Evolutionary conservation across 2,113 vertebrate genomes (phyloP).

Genomic region (Colossoma macropomum): DNA sequence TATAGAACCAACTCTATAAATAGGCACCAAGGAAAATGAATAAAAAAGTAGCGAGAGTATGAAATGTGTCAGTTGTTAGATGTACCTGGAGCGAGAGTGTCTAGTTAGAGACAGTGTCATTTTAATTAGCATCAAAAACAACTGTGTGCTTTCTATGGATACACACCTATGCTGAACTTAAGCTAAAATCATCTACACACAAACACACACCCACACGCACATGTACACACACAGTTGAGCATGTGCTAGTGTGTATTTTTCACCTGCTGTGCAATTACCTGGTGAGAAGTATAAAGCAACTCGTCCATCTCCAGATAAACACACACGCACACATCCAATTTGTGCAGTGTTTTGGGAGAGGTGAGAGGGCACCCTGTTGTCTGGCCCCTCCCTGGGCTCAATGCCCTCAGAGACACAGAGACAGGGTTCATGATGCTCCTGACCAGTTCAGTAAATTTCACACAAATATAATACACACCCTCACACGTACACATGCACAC

Average conservation of each 20-base stretch:
- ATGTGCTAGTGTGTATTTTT: slow-evolving; percentile 21
- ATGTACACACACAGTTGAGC: slow-evolving; percentile 7
- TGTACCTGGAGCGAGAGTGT: slow-evolving; percentile 16
- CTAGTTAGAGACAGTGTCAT: slow-evolving; percentile 2
- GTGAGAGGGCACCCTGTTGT: slow-evolving; percentile 32
- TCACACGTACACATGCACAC: background rate
- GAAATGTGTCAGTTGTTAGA: slow-evolving; percentile 1
- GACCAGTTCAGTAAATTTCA: slow-evolving; percentile 17
- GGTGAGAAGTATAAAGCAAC: slow-evolving; percentile 41
- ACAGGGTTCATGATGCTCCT: slow-evolving; percentile 22
- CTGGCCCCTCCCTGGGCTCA: slow-evolving; percentile 46
- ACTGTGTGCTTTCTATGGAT: background rate
- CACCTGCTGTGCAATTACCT: slow-evolving; percentile 51
- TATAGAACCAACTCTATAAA: background rate
- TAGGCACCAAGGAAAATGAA: background rate
- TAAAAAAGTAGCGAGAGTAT: background rate
- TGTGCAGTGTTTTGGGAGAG: slow-evolving; percentile 41
- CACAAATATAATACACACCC: background rate
- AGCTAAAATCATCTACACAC: background rate
- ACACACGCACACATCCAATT: slow-evolving; percentile 33
- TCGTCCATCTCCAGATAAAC: slow-evolving; percentile 16
- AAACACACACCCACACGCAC: background rate
- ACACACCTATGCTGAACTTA: background rate
- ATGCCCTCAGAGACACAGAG: slow-evolving; percentile 47
- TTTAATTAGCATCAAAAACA: slow-evolving; percentile 33